Base-by-base conservation (phyloP, 2,113 vertebrate species). In the Forbesichthys papilliferus region DNA sequence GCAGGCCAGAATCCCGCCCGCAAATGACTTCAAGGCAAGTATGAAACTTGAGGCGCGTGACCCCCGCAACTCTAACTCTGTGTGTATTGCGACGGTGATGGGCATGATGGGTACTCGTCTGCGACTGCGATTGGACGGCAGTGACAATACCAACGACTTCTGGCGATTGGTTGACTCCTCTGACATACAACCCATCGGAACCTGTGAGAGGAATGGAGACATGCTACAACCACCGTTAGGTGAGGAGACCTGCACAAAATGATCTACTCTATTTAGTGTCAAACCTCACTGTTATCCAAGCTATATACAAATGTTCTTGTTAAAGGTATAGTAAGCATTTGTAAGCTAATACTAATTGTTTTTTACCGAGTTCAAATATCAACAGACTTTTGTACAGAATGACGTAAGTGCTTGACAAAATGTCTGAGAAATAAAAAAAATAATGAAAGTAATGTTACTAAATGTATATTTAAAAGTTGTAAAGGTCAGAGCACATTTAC, bases 141-240 rank as follows among this genome's bases (percentile, higher is more conserved):
- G 95, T 13, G 97, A 98, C 90, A 96, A 96, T 91, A 96, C 92
- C 87, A 99, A 99, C 49, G 97, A 99, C 86, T 99, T 99, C 84
- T 99, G 97, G 97, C 92, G 94, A 11, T 91, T 99, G 65, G 93
- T 99, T 9, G 97, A 99, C 89, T 98, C 97, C 4, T 88, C 91
- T 0, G 96, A 98, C 68, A 97, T 99, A 84, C 96, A 98, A 68
- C 96, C 96, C 14, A 91, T 99, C 0, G 97, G 97, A 34, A 98
- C 95, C 20, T 98, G 97, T 14, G 97, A 98, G 86, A 96, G 96
- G 89, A 93, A 89, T 14, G 96, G 96, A 66, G 95, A 95, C 78
- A 98, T 99, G 96, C 94, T 99, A 70, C 97, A 98, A 81, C 97
- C 97, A 5, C 97, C 97, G 0, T 90, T 99, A 33, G 97, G 97